Conservation (phyloP, 2,888 invertebrate species). For the Zygogramma bicolorata region DNA sequence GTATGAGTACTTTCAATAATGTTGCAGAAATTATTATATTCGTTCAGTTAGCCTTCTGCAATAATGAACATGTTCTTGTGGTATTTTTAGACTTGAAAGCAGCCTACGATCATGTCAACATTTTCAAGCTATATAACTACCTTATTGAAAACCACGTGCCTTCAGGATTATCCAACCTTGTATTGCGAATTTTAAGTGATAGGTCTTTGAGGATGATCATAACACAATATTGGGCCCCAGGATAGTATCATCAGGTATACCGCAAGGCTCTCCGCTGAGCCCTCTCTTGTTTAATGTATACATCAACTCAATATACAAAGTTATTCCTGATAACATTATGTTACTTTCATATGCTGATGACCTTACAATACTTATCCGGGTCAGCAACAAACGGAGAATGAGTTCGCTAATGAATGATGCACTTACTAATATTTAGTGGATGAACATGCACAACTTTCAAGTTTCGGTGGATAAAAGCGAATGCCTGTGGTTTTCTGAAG, state of each 20-base stretch:
- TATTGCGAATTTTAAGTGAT: not conserved
- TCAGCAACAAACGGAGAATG: not conserved
- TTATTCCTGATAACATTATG: conserved; percentile 10
- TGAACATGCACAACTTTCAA: conserved; percentile 14
- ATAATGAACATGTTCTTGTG: no score
- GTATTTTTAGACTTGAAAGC: no score
- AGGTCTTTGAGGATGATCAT: not conserved
- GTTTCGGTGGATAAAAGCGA: conserved; percentile 28
- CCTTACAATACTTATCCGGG: not conserved
- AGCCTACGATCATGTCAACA: no score
- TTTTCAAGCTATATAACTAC: conserved; percentile 9
- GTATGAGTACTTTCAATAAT: not conserved
- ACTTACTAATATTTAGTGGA: conserved; percentile 20
- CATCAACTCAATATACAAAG: not conserved
- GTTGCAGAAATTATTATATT: no score
- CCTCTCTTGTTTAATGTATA: conserved; percentile 27
- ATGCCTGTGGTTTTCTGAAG: conserved; percentile 24
- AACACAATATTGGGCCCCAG: conserved; percentile 7
- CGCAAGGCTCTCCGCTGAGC: conserved; percentile 24
- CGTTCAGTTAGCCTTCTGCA: no score
- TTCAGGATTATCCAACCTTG: not conserved
- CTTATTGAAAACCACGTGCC: not conserved
- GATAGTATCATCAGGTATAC: not conserved
- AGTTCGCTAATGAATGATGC: not conserved
- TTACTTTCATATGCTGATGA: conserved; percentile 26